Percentiles rank a stretch among this genome's conserved stretches.
Conservation (phyloP, 2,797 vertebrate species). For the Morus bassanus region DNA sequence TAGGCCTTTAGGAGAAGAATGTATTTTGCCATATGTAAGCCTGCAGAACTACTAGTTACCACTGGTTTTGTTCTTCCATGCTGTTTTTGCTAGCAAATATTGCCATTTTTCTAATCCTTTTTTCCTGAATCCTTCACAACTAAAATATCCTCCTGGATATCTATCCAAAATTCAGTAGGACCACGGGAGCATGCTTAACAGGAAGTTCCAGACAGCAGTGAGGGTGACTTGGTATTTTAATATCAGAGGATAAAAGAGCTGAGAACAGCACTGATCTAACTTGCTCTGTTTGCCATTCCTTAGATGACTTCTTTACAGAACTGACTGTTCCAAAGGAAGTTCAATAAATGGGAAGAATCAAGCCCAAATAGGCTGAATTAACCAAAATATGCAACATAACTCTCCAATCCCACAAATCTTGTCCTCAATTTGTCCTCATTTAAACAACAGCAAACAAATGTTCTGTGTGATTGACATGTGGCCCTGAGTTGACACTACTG, state of each 20-base stretch:
- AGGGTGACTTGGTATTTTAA: not conserved
- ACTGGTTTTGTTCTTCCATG: not conserved
- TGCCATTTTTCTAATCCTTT: not conserved
- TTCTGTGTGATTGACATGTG: not conserved
- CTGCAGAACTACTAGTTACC: not conserved
- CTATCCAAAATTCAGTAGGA: not conserved
- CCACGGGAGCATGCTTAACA: accelerated
- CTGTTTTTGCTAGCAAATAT: not conserved
- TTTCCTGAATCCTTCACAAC: not conserved
- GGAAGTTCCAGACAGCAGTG: not conserved
- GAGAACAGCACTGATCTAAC: not conserved
- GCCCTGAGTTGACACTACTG: not conserved
- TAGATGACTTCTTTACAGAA: not conserved
- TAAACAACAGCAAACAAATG: not conserved
- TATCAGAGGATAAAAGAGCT: not conserved
- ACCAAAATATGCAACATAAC: accelerated
- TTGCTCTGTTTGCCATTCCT: not conserved
- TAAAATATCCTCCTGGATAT: not conserved
- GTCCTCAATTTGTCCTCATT: not conserved
- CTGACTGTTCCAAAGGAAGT: not conserved
- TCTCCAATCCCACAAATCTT: not conserved
- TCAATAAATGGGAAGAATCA: not conserved
- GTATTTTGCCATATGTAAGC: not conserved
- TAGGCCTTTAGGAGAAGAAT: not conserved
- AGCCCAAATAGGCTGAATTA: not conserved